phyloP scores from a whole-genome alignment of 2,113 vertebrate genomes.

The Nothocercus julius region DNA sequence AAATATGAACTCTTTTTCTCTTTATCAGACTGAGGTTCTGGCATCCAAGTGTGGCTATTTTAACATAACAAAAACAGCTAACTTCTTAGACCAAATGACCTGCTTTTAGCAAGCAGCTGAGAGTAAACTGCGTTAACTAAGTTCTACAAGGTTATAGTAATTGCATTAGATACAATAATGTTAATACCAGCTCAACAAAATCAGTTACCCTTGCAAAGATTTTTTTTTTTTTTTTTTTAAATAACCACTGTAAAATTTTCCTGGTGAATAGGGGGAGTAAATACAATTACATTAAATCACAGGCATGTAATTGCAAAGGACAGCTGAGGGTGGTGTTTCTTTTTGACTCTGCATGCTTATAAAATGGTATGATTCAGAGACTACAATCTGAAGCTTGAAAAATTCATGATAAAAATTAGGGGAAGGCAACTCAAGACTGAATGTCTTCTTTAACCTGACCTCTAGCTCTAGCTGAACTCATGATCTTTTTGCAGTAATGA shows the following conservation, averaged over 20 bases:
- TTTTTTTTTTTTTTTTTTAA: not conserved
- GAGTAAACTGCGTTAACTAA: not conserved
- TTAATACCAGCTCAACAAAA: not conserved
- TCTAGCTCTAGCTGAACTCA: not conserved
- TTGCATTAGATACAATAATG: not conserved
- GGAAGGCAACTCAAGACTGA: not conserved
- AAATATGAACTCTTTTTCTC: not conserved
- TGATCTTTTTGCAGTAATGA: not conserved
- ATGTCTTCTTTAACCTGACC: not conserved
- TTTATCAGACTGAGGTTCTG: not conserved
- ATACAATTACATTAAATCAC: conserved; percentile 12
- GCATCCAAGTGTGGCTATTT: not conserved
- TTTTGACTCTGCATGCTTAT: conserved; percentile 36
- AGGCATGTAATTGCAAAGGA: conserved; percentile 47
- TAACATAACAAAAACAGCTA: not conserved
- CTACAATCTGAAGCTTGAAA: not conserved
- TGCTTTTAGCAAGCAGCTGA: not conserved
- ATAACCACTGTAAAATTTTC: not conserved
- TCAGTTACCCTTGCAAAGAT: not conserved
- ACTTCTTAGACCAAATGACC: not conserved
- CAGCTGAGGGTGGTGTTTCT: conserved; percentile 50
- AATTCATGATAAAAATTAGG: conserved; percentile 31
- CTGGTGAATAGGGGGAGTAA: not conserved
- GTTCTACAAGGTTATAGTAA: not conserved
- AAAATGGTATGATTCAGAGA: conserved; percentile 32